Percentiles rank a stretch among this genome's conserved stretches.
Conservation (phyloP, 1,140 invertebrate genomes). For the Metopolophium dirhodum region DNA sequence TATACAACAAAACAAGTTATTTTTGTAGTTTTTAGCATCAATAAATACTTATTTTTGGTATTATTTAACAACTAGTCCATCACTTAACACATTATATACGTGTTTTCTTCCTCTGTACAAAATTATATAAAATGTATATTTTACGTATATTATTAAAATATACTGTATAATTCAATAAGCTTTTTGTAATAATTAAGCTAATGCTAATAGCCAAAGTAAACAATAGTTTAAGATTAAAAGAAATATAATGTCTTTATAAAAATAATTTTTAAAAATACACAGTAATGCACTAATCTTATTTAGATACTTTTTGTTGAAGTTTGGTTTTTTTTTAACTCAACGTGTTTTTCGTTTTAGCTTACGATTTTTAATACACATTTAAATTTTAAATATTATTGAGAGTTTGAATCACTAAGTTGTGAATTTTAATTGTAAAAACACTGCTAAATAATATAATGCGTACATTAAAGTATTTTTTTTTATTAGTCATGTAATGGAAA, state of each 20-base stretch:
- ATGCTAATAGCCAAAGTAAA: background rate
- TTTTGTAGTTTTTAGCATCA: background rate
- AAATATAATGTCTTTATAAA: background rate
- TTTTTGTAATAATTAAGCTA: background rate
- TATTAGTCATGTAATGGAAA: background rate
- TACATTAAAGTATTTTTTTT: background rate
- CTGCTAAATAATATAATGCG: background rate
- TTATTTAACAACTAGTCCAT: too few species aligned
- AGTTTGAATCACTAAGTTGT: background rate
- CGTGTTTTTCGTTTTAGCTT: background rate
- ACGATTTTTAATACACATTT: background rate
- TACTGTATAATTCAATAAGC: background rate
- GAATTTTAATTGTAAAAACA: background rate
- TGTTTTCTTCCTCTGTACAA: background rate
- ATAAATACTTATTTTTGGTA: too few species aligned
- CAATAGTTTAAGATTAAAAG: background rate
- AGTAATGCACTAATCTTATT: background rate
- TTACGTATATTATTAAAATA: too few species aligned
- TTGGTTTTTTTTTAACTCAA: background rate
- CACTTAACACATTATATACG: background rate
- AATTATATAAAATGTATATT: background rate
- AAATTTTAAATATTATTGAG: background rate
- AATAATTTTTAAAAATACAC: background rate
- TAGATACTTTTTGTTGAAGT: background rate
- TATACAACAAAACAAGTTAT: background rate